Conservation (phyloP, 2,113 vertebrate species). For the Paedocypris sp. region DNA sequence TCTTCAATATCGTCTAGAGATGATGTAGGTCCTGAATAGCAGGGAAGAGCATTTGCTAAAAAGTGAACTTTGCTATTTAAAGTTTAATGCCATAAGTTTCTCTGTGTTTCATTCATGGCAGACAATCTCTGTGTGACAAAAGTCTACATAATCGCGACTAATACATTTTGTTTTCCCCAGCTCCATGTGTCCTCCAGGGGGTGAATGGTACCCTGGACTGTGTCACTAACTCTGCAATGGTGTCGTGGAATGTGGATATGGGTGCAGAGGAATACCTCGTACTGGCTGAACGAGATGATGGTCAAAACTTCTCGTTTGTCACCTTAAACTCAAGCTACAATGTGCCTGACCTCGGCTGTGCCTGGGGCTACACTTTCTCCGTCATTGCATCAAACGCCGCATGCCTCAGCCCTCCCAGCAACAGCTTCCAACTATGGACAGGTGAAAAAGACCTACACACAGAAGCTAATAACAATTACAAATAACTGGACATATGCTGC, state of each 20-base stretch:
- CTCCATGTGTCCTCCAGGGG: conserved; percentile 50
- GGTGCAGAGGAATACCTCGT: conserved; percentile 48
- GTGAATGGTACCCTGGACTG: conserved; percentile 45
- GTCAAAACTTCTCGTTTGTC: conserved; percentile 40
- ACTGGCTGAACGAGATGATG: conserved; percentile 33
- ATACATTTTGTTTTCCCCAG: too few species aligned
- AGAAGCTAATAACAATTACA: too few species aligned
- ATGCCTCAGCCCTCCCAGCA: conserved; percentile 48
- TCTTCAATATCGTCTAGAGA: too few species aligned
- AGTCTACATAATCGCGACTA: too few species aligned
- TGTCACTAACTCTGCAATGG: conserved; percentile 49
- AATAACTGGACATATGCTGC: too few species aligned
- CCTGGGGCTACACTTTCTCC: conserved; percentile 47
- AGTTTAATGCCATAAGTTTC: too few species aligned
- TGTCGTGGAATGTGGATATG: conserved; percentile 43
- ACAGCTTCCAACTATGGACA: conserved; percentile 44
- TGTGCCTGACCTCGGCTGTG: conserved; percentile 52
- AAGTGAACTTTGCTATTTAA: too few species aligned
- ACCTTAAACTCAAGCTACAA: conserved; percentile 48
- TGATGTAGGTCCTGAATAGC: too few species aligned
- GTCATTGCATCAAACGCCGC: conserved; percentile 44
- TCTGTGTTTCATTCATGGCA: too few species aligned
- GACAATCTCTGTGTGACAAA: too few species aligned
- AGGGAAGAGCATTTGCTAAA: too few species aligned
- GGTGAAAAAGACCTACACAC: too few species aligned